Percentiles rank a stretch among this genome's conserved stretches.
phyloP scores from a whole-genome alignment of 2,797 vertebrate genomes.

The Oreochromis mossambicus region DNA sequence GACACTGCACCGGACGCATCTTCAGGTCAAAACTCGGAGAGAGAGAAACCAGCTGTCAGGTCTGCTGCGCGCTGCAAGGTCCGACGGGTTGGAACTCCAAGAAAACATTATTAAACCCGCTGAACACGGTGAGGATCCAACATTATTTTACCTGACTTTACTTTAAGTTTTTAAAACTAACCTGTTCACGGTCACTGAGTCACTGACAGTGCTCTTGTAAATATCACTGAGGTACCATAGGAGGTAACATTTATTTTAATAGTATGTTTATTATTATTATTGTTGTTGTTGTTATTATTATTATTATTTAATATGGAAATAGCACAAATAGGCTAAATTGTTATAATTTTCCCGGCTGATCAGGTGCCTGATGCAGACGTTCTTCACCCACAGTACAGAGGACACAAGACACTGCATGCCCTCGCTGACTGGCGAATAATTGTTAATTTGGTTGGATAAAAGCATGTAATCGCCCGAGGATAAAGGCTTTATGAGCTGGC shows the following conservation, averaged over 20 bases:
- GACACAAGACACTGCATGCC: slow-evolving; percentile 39
- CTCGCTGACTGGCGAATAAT: slow-evolving; percentile 10
- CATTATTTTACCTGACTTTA: neutral
- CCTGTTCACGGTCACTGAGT: neutral
- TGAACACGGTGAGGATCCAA: slow-evolving; percentile 24
- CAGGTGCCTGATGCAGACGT: neutral
- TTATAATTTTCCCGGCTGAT: neutral
- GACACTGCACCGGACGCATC: neutral
- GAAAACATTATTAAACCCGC: neutral
- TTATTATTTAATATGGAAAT: neutral
- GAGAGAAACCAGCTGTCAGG: slow-evolving; percentile 2
- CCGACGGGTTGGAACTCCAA: neutral
- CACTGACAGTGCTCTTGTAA: neutral
- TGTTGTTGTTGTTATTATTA: neutral
- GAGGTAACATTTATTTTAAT: neutral
- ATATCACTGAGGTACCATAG: neutral
- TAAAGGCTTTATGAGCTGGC: neutral
- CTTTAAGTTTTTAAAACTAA: neutral
- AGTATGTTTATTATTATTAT: neutral
- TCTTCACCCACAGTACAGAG: neutral
- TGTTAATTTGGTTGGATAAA: slow-evolving; percentile 25
- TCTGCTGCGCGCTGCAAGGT: neutral
- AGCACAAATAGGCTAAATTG: neutral
- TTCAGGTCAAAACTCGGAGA: neutral
- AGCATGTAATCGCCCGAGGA: slow-evolving; percentile 1